Evolutionary conservation across 2,888 invertebrate species (phyloP), one percentile per base, ranked within the genome.

Genomic region (Eristalis intricaria): DNA sequence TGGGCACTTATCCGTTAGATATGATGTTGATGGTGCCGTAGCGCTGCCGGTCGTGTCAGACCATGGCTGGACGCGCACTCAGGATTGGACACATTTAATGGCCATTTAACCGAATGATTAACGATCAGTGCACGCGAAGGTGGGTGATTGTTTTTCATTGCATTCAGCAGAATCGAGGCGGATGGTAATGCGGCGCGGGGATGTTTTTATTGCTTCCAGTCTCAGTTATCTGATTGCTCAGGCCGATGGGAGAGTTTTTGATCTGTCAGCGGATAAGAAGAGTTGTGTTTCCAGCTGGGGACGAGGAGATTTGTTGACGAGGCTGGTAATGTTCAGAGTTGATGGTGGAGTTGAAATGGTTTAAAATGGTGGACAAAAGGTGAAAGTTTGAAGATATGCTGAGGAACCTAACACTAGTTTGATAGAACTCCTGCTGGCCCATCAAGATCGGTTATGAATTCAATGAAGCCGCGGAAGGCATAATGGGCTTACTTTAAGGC

Each of bases 61-160:
- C 70, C 75, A 86, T 80, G 88, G 89, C 82, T 85, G 87, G 22
- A 23, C 58, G 22, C 58, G 88, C 90, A 89, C 89, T 89, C 89
- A 88, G 89, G 89, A 88, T 88, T 90, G 89, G 89, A 91, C 91
- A 92, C 92, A 91, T 92, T 92, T 92, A 92, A 92, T 92, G 92
- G 92, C 90, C 91, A 91, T 92, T 92, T 92, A 92, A 92, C 91
- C 91, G 91, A 91, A 91, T 92, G 92, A 92, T 92, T 92, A 92
- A 92, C 92, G 92, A 90, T 91, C 79, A 40, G 19, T 15, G 10
- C 50, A 19, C 50, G 19, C 13, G 56, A 43, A 11, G 80, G 71
- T 65, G 77, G 77, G n/a, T 77, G 82, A 82, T 82, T 82, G 86
- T 78, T 86, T 86, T 82, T 79, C 86, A 86, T 70, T 86, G 78